phyloP scores from a whole-genome alignment of 2,797 vertebrate genomes.

The Taeniopygia guttata region DNA sequence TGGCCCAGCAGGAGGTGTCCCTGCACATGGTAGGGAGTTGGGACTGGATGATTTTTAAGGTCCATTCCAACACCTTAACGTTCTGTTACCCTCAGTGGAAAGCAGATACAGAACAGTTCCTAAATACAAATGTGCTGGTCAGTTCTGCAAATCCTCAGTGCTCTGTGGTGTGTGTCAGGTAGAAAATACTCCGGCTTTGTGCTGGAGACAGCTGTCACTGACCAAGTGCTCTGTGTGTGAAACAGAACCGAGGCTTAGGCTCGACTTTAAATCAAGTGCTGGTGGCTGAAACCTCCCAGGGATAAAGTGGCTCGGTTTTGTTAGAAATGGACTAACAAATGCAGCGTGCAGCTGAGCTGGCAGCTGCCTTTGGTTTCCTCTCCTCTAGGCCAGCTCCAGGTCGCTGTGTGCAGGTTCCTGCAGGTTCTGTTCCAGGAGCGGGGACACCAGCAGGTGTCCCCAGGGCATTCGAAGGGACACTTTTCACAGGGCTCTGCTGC shows the following conservation, averaged over 20 bases:
- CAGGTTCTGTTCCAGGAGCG: not conserved
- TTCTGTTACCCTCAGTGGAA: not conserved
- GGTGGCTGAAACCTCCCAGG: not conserved
- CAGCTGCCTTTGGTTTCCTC: not conserved
- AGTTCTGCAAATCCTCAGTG: not conserved
- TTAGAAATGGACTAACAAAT: not conserved
- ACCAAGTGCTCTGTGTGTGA: not conserved
- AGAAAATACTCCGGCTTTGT: not conserved
- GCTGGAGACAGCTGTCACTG: not conserved
- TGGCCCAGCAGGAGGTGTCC: not conserved
- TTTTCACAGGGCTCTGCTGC: not conserved
- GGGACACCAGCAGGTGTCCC: not conserved
- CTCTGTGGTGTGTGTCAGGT: not conserved
- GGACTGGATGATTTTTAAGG: not conserved
- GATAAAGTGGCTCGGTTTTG: not conserved
- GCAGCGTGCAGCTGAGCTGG: not conserved
- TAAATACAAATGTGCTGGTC: not conserved
- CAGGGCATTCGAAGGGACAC: fast-evolving
- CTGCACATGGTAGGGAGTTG: not conserved
- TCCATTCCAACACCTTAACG: not conserved
- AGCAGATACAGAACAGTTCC: not conserved
- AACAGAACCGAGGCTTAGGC: not conserved
- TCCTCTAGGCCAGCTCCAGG: not conserved
- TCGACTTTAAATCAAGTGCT: not conserved
- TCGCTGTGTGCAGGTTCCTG: not conserved